Conservation (phyloP, 2,888 invertebrate genomes). For the Mycalesis mineus region DNA sequence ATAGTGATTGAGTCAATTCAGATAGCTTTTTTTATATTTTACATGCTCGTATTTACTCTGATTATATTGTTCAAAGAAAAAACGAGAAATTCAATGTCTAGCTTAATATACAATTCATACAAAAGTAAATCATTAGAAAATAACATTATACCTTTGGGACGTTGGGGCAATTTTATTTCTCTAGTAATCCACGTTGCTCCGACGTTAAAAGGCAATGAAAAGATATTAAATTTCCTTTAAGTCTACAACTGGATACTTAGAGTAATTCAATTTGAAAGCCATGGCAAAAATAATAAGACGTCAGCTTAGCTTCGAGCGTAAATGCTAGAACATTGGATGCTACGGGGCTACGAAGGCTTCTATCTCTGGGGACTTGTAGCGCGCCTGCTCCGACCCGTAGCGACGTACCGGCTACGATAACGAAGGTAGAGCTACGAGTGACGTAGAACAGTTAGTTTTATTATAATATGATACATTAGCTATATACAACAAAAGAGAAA, state of each 20-base stretch:
- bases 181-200: slow-evolving; percentile 11
- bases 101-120: not conserved
- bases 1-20: no score
- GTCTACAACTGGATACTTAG: slow-evolving; percentile 29
- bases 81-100: no score
- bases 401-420: slow-evolving; percentile 60
- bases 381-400: slow-evolving; percentile 62
- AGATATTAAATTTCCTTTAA: slow-evolving; percentile 24
- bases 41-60: no score
- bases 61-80: no score
- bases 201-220: slow-evolving; percentile 19
- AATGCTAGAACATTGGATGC: slow-evolving; percentile 55
- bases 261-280: slow-evolving; percentile 40
- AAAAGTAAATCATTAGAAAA: not conserved
- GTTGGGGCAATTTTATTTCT: slow-evolving; percentile 12
- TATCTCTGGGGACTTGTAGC: slow-evolving; percentile 67
- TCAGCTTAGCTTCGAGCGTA: slow-evolving; percentile 53
- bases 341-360: slow-evolving; percentile 53
- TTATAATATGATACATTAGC: slow-evolving; percentile 22
- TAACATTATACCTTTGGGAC: not conserved
- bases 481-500: not conserved
- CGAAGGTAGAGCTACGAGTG: slow-evolving; percentile 50
- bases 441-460: slow-evolving; percentile 28
- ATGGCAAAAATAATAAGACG: slow-evolving; percentile 60
- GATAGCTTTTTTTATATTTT: no score